Base-by-base conservation (phyloP, 2,797 vertebrate species). In the Dendrocincla tyrannina region DNA sequence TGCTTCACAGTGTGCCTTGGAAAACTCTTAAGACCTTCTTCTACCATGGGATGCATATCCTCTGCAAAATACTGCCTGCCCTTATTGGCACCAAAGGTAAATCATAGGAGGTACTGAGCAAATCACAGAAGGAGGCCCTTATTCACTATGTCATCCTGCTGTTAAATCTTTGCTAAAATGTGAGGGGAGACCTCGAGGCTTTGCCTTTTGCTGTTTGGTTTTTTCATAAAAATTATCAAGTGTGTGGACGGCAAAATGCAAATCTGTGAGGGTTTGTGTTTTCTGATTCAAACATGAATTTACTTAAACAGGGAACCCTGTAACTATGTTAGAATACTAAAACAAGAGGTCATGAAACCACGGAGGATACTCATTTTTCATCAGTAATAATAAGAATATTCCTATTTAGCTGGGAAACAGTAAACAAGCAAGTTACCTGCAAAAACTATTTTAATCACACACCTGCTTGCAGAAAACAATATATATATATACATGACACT, bases 81-180 rank as follows among this genome's bases (percentile, higher is more conserved):
- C 80, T 91, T 74, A 91, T 9, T 89, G 91, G 88, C 96, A 96
- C 67, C 67, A 70, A 89, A 83, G 81, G 68, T 95, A 96, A 96
- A 95, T 95, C 93, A 96, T 93, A 93, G 90, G 64, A 95, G 84
- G 91, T 64, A 79, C 77, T 80, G 86, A 95, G 81, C 93, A 96
- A 96, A 97, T 94, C 96, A 95, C 91, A 89, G 89, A 64, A 93
- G 68, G 46, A 72, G 68, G 67, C n/a, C 75, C 86, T 96, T 91
- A 93, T 92, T 97, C 95, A 93, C 91, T 64, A 78, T 95, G 90
- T 94, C 94, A 94, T 79, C 85, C 81, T 2, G n/a, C 93, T 87
- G 93, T 59, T 96, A 95, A 96, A 96, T 96, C 96, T 96, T 94
- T 3, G 2, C 91, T 95, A 93, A 96, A 96, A 96, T 87, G 88